Percentiles rank a stretch among this genome's conserved stretches.
Evolutionary conservation across 2,113 vertebrate genomes (phyloP).

Genomic region (Trinectes maculatus): DNA sequence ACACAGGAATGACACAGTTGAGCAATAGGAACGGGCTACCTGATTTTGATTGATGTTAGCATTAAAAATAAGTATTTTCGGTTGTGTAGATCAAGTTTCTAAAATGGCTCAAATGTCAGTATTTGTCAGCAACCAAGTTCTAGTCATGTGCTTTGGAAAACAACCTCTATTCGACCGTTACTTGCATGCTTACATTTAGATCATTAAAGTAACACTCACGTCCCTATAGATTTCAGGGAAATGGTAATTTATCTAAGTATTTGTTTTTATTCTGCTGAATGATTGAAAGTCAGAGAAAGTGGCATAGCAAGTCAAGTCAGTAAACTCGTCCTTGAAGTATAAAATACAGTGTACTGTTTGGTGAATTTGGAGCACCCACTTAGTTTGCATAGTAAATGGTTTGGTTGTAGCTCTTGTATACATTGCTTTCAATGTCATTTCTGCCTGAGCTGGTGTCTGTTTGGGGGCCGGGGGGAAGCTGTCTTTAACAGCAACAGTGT

Average conservation of each 20-base stretch:
- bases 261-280: background rate
- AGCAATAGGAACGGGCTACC: background rate
- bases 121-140: no score
- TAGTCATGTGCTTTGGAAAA: no score
- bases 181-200: no score
- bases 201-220: no score
- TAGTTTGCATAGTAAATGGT: slow-evolving; percentile 31
- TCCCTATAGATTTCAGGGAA: no score
- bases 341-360: background rate
- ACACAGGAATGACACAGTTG: background rate
- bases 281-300: background rate
- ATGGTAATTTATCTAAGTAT: no score
- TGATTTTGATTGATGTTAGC: background rate
- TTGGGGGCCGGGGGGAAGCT: slow-evolving; percentile 73
- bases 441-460: slow-evolving; percentile 66
- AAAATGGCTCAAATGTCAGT: no score
- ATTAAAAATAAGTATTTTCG: no score
- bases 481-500: slow-evolving; percentile 93
- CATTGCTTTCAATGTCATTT: slow-evolving; percentile 70
- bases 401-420: slow-evolving; percentile 60
- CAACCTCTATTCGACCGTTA: no score
- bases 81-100: no score
- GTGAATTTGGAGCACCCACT: slow-evolving; percentile 6
- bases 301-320: no score
- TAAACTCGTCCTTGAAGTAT: no score